These are phyloP conservation scores for Trichonephila clavata DNA, from an alignment of 1,140 invertebrate species.

Conservation along the genomic window DNA sequence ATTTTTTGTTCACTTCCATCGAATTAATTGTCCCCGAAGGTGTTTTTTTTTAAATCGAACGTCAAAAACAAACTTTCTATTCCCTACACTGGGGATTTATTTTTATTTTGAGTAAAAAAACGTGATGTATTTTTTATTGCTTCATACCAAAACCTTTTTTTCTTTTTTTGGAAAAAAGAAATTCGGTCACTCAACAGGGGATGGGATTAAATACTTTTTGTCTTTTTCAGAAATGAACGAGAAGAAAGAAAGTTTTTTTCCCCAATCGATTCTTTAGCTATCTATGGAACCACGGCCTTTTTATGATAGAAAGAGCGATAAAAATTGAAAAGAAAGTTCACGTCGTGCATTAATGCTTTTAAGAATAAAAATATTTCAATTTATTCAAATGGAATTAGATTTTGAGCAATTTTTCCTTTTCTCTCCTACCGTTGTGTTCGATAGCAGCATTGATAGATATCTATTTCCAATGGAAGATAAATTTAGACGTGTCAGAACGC, in stretches of 20 bases:
- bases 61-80: background rate
- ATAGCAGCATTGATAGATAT: background rate
- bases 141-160: background rate
- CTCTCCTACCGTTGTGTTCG: background rate
- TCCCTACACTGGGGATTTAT: background rate
- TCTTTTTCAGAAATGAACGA: background rate
- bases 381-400: slow-evolving; percentile 20
- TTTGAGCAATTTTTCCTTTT: background rate
- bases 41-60: background rate
- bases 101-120: background rate
- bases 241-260: background rate
- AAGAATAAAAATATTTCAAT: background rate
- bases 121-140: background rate
- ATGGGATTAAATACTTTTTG: background rate
- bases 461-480: background rate
- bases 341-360: background rate
- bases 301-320: background rate
- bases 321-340: background rate
- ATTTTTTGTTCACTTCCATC: background rate
- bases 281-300: background rate
- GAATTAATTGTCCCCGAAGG: background rate
- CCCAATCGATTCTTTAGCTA: background rate
- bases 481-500: too few relatives aligned
- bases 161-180: background rate
- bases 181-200: background rate